Evolutionary conservation across 37 sponge, comb jelly and placozoan species (phyloP), one percentile per base, ranked within the genome.

Genomic region (Cliona cf. orientalis): DNA sequence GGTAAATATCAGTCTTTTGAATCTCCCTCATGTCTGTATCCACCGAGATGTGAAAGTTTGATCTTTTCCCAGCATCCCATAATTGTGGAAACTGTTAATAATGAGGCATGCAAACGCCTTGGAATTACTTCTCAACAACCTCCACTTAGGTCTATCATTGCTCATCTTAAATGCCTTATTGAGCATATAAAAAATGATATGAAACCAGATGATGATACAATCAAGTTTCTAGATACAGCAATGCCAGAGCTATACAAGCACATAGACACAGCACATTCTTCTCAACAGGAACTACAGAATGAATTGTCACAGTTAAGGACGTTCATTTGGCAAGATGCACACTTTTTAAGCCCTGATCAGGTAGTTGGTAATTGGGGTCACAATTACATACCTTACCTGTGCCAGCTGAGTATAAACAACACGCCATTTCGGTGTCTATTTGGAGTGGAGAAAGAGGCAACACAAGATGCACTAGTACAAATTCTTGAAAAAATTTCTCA

Each of bases 321-420:
- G 39, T 80, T 79, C 32, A 84, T 90, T 22, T 90, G 90, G 90
- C 80, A 84, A 58, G 70, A 67, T 31, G 71, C 69, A 28, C 19
- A 64, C 26, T 80, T 90, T 58, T 58, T 64, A n/a, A 23, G 28
- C 2, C 46, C 56, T 42, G 38, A 68, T 29, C 75, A 75, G n/a
- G 81, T 84, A 34, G 49, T 80, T 22, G 29, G 4, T 2, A 6
- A 71, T 12, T 75, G 76, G 58, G 19, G 2, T 42, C 31, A 66
- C 35, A 26, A 60, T 19, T 82, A 55, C 31, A 21, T 40, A n/a
- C 85, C 85, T 1, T 90, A 84, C 46, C 7, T 90, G 29, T 64
- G 69, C 74, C 49, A 71, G 38, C 38, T 79, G 34, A 72, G 80
- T 34, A 2, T n/a, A 28, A 22, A 42, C 42, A 66, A 84, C 34